Evolutionary conservation across 1,140 invertebrate genomes (phyloP), one percentile per base, ranked within the genome.

Genomic region (Zaprionus ornatus): DNA sequence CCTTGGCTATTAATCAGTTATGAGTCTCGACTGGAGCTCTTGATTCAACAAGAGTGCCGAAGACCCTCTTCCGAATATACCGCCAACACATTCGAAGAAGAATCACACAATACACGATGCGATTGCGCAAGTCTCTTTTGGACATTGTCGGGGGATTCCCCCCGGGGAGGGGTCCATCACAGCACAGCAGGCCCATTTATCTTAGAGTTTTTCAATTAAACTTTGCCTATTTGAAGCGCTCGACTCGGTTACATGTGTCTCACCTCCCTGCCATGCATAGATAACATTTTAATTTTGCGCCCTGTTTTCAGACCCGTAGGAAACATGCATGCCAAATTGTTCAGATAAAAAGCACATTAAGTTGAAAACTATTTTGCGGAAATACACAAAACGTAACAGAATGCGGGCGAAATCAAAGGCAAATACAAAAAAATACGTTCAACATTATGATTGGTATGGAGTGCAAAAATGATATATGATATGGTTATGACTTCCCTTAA

Each of bases 1-100:
- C 76, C 70, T 79, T 75, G 65, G 76, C 79, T 80, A 79, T 80
- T 80, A 80, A 80, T 79, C 79, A 80, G 79, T 79, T 79, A 75
- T 79, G 76, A 75, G 62, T 74, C 75, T 77, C 42, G 9, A 10
- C 29, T 57, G 32, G 29, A 29, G 37, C 56, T 67, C 45, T 56
- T 23, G 54, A 64, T 45, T 54, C 50, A 29, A 70, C 54, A 54
- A 59, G 50, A 27, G 29, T 35, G 25, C 42, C 12, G 42, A 27
- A 59, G 54, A 42, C 17, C 54, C 62, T 70, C 63, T 62, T 32
- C 40, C 60, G 32, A 32, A 61, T 74, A 61, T 74, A 56, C 67
- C 69, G 62, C 69, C 60, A 42, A 69, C 45, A 57, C 75, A 45
- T 17, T 50, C 45, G 45, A 50, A 21, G 45, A 74, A 80, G 77